Base-by-base conservation (phyloP, 2,888 invertebrate species). In the Dorcus parallelipipedus region DNA sequence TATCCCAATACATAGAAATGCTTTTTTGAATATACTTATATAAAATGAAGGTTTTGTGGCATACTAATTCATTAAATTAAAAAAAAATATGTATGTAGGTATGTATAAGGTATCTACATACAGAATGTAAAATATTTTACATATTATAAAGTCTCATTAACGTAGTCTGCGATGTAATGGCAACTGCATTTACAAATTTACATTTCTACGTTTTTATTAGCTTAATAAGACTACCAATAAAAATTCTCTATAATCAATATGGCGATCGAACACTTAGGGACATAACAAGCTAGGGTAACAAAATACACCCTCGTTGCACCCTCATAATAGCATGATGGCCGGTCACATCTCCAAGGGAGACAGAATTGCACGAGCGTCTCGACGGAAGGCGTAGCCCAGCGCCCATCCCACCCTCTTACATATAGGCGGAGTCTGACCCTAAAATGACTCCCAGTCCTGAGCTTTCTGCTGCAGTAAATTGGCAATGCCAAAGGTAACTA, bases 311-410 rank as follows among this genome's bases (percentile, higher is more conserved):
- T 63, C 58, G 53, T 62, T 59, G 62, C 64, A 67, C 67, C 68
- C 68, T 69, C 68, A 60, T 65, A 63, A 59, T 64, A 59, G 64
- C 66, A 64, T 67, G 66, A 69, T 69, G 69, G 69, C 69, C 69
- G 69, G 63, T 65, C 61, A 52, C 61, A 61, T 58, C 59, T 57
- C 60, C 64, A 62, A 61, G 64, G 67, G 67, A 49, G 49, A 57
- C 45, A 57, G 62, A 59, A 62, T 64, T 58, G 54, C 57, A 54
- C 40, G 58, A 57, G 65, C 66, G 67, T 66, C 66, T 59, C 65
- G 64, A 63, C 63, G 64, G 59, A 64, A 65, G 69, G 67, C 67
- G 64, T 61, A 56, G 53, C 54, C 63, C 62, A 48, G 48, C 56
- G 48, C 59, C 64, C 57, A 60, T 60, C 64, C 64, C 63, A 61